These are phyloP conservation scores for Heliconius himera DNA, from an alignment of 1,140 invertebrate species.

Conservation along the genomic window DNA sequence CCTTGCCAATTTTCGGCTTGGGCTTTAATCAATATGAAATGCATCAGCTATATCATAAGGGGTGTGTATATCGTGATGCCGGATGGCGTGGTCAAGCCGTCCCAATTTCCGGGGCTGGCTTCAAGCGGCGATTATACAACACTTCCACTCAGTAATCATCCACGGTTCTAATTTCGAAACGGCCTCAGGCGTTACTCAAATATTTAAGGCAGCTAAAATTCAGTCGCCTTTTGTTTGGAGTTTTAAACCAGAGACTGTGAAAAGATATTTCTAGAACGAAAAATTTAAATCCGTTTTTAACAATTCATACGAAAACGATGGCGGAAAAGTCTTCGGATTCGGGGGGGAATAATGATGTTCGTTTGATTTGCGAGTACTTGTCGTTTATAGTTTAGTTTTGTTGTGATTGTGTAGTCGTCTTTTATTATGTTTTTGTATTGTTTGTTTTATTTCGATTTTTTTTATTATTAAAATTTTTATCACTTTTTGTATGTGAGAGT, in stretches of 20 bases:
- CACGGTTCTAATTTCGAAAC: conserved; percentile 33
- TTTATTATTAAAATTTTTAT: too few relatives aligned
- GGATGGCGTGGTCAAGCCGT: conserved; percentile 36
- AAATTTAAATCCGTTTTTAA: conserved; percentile 33
- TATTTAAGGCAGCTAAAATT: conserved; percentile 41
- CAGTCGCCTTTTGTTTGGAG: conserved; percentile 38
- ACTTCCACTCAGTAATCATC: conserved; percentile 33
- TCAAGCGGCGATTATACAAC: conserved; percentile 37
- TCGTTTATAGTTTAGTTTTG: neutral
- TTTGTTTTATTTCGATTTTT: neutral
- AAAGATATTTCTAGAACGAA: conserved; percentile 32
- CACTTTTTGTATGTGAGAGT: too few relatives aligned
- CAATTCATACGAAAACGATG: conserved; percentile 9
- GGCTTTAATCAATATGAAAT: conserved; percentile 28
- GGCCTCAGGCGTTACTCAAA: conserved; percentile 40
- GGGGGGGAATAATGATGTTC: conserved; percentile 17
- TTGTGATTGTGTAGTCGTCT: neutral
- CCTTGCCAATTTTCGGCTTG: conserved; percentile 20
- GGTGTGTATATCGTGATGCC: conserved; percentile 5
- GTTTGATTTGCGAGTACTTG: neutral
- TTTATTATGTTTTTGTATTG: neutral
- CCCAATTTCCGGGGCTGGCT: conserved; percentile 37
- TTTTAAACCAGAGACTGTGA: conserved; percentile 30
- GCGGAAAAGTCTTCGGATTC: conserved; percentile 12
- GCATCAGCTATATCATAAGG: conserved; percentile 14